Base-by-base conservation (phyloP, 1,140 invertebrate genomes). In the Psilanteris sp. region DNA sequence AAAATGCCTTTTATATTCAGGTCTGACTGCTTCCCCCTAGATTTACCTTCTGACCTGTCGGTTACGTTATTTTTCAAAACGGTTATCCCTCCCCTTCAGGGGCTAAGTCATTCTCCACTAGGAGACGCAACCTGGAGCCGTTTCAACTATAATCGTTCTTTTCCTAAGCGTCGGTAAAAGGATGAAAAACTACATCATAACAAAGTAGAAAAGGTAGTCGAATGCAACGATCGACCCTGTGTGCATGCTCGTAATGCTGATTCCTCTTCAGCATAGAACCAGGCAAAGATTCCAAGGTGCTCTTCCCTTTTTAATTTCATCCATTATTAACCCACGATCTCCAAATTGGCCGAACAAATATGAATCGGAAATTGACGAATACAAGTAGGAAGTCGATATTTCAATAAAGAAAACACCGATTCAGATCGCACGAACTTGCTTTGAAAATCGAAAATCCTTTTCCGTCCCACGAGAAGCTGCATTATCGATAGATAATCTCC, bases 61-160 rank as follows among this genome's bases (percentile, higher is more conserved):
- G 66, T 59, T 70, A 59, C 66, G 52, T 70, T 70, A 70, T 59
- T 70, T 57, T 44, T 50, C 52, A 52, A 52, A 59, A 32, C 32
- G 16, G 31, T 34, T 15, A 59, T 59, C 66, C 44, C 52, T 43
- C 14, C 44, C 11, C 26, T 43, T 43, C 52, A 34, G 48, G 27
- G 41, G 41, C 52, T 36, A 55, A 67, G 62, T 67, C 50, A 46
- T n/a, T n/a, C 22, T 67, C 37, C 9, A 55, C 29, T 39, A 31
- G 39, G 29, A 67, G 22, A 55, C 36, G 37, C 36, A 44, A 66
- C 37, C n/a, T 22, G 50, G 22, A 48, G 26, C 32, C 31, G 36
- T 39, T 67, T 36, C 26, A 27, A 52, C 29, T 32, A 43, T 18
- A n/a, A 20, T 18, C 61, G 27, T 66, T 14, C 29, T 39, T 37